Conservation (phyloP, 2,797 vertebrate species). For the Acrossocheilus wenchowensis region DNA sequence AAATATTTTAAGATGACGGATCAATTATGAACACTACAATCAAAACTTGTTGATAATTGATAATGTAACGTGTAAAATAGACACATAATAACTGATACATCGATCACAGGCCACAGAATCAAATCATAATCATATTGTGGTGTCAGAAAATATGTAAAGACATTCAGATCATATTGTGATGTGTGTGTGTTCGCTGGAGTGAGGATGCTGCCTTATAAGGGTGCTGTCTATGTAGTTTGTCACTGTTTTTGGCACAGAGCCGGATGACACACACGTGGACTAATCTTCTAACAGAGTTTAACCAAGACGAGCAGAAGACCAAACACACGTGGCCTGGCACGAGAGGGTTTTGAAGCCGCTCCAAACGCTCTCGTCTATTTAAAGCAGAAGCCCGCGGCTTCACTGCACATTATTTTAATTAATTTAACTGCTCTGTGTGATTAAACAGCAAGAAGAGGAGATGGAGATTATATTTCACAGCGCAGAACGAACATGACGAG, state of each 20-base stretch:
- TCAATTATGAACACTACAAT: too few relatives aligned
- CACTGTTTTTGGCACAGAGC: not conserved
- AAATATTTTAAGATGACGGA: too few relatives aligned
- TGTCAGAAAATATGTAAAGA: too few relatives aligned
- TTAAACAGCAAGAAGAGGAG: slow-evolving; percentile 66
- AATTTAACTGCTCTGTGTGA: slow-evolving; percentile 69
- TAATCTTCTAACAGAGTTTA: not conserved
- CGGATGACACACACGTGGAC: not conserved
- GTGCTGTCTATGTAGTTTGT: slow-evolving; percentile 17
- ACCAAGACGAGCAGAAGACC: not conserved
- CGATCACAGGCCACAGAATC: too few relatives aligned
- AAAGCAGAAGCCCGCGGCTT: slow-evolving; percentile 67
- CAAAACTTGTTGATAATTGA: too few relatives aligned
- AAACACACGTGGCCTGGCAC: slow-evolving; percentile 22
- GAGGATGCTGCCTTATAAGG: slow-evolving; percentile 10
- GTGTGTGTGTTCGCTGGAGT: not conserved
- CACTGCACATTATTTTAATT: slow-evolving; percentile 73
- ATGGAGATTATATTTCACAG: slow-evolving; percentile 9
- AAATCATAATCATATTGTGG: too few relatives aligned
- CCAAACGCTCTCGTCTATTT: slow-evolving; percentile 69
- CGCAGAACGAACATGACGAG: not conserved
- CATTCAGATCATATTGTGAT: too few relatives aligned
- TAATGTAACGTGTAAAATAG: too few relatives aligned
- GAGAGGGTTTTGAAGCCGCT: slow-evolving; percentile 66
- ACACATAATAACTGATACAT: too few relatives aligned